Percentiles rank a stretch among this genome's conserved stretches.
Conservation (phyloP, 1,140 invertebrate genomes). For the Brachionus koreanus region DNA sequence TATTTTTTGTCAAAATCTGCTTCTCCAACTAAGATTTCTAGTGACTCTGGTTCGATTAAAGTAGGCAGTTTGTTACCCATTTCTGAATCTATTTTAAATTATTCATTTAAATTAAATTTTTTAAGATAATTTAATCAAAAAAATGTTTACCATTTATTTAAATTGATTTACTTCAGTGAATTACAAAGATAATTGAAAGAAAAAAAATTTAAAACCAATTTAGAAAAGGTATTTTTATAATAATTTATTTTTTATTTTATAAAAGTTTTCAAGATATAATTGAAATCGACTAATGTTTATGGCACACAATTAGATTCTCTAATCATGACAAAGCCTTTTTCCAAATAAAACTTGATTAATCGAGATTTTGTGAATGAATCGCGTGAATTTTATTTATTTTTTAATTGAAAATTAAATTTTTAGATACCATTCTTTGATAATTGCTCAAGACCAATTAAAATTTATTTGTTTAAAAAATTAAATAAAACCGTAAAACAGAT, state of each 20-base stretch:
- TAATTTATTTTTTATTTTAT: neutral
- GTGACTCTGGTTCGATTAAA: neutral
- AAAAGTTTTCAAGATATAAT: neutral
- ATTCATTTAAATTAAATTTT: neutral
- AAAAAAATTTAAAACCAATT: neutral
- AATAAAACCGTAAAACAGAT: no score
- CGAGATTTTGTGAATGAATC: neutral
- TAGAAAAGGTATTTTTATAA: neutral
- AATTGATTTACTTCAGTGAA: neutral
- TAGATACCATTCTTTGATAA: neutral
- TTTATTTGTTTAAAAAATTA: no score
- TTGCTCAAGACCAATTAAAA: neutral
- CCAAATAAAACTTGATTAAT: neutral
- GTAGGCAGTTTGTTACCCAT: constrained; percentile 7
- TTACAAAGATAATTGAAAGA: neutral
- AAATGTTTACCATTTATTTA: neutral
- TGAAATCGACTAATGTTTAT: neutral
- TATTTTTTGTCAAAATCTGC: neutral
- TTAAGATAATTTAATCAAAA: neutral
- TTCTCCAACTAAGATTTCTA: neutral
- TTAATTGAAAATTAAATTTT: neutral
- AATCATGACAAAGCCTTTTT: neutral
- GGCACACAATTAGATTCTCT: neutral
- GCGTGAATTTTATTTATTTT: neutral
- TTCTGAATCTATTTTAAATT: neutral